Evolutionary conservation across 2,888 invertebrate species (phyloP), one percentile per base, ranked within the genome.

Genomic region (Cecidostiba fungosa): DNA sequence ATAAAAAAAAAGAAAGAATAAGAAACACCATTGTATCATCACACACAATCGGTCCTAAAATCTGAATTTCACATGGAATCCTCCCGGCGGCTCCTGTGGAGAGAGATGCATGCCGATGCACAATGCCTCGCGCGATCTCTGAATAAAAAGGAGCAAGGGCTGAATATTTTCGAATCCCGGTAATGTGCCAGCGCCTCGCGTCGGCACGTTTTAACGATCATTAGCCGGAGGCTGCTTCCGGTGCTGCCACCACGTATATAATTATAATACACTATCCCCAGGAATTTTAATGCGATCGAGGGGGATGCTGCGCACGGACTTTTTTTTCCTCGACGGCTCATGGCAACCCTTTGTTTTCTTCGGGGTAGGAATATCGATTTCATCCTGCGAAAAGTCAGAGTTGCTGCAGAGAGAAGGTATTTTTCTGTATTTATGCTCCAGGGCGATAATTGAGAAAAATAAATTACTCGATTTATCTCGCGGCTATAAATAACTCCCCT

Each of bases 171-270:
- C 29, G 47, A 47, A 43, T n/a, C 23, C 66, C 39, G 76, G 73
- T 82, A 85, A 85, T 77, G 72, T 77, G 77, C 66, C 73, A 36
- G 32, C 32, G 47, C 26, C 59, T 59, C 70, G 74, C 78, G 47
- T n/a, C 69, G 78, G 26, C 85, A 85, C 85, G 85, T 85, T 85
- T 85, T 85, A 78, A 73, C 82, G 82, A 82, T 85, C 85, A 85
- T 85, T 85, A 77, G 85, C 77, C 43, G 23, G 19, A 1, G n/a
- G 62, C 70, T 76, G 62, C 70, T 76, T 85, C 76, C 84, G 80
- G 69, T 59, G 54, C 19, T 16, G 50, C 54, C n/a, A 2, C 0
- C 23, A 1, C 14, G 36, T 29, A 29, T 79, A 19, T 50, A 43
- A 29, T n/a, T n/a, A n/a, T n/a, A n/a, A 36, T 26, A 47, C 72